Evolutionary conservation across 2,888 invertebrate species (phyloP), one percentile per base, ranked within the genome.

Genomic region (Acanthosepion esculentum): DNA sequence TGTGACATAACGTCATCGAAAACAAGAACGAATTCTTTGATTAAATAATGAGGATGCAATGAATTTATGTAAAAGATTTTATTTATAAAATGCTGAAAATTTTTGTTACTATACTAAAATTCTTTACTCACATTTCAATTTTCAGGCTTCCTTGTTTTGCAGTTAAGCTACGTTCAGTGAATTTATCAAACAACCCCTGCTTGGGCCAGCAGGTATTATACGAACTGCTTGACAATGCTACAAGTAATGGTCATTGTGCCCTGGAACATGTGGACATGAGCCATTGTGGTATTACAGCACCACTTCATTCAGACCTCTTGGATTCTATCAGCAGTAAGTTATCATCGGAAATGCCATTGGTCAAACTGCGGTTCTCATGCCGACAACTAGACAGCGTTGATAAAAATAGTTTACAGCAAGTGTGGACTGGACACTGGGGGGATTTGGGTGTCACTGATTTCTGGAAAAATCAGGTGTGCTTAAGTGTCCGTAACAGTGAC

Each of bases 271-370:
- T 97, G 6, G 92, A 94, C 29, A 95, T 96, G 18, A 95, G 95
- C n/a, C 95, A 96, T 29, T 96, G 96, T 95, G 96, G 96, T 12
- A 41, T 96, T 10, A 94, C 91, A 4, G 96, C 96, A 15, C 97
- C 97, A 0, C 95, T 97, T 20, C 95, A 95, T 50, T 95, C 96
- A 8, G 95, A 96, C 48, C 96, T 97, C 78, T 95, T 96, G 5
- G 97, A 96, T 92, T 94, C 95, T 26, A 33, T 97, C 20, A 95
- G 95, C 41, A 96, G 96, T 48, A 96, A 96, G 94, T 94, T 97
- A 53, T 41, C 94, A 0, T 64, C 95, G 26, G 48, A 53, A 1
- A 91, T 95, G 94, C 95, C 96, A 41, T 91, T 96, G 94, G 95
- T 95, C 94, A 94, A 95, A 53, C 91, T 96, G 91, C 93, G 95